Base-by-base conservation (phyloP, 2,797 vertebrate species). In the Falco berigora region DNA sequence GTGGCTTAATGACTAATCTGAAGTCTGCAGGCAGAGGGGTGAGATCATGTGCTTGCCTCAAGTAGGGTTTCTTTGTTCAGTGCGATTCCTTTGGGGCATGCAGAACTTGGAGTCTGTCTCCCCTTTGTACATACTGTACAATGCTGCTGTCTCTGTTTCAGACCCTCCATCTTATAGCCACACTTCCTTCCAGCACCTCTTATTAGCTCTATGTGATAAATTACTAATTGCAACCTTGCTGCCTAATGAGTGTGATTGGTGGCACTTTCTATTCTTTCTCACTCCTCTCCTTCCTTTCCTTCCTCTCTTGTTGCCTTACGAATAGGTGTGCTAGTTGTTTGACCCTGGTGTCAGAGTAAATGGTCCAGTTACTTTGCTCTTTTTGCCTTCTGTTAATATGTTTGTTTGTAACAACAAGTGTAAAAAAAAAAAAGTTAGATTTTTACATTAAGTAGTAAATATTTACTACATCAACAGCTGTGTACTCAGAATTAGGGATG, bases 1-100 rank as follows among this genome's bases (percentile, higher is more conserved):
- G 92, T 95, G 81, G 46, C 34, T 94, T 94, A 92, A 93, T 86
- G 88, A 85, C 80, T 90, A 72, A 93, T 93, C 34, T 90, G 50
- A 93, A 96, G 78, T 66, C 94, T 72, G 64, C 53, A 80, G 77
- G 46, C 93, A 77, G 58, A 95, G 56, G 8, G 27, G 58, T 68
- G 84, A 85, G 74, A 85, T 95, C 81, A 91, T 71, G 64, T 82
- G 38, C 44, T 67, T 67, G 84, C 84, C 67, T 88, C 77, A 58
- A 92, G 86, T 74, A 63, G 47, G n/a, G 47, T 84, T 86, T 86
- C 92, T 97, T 96, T 95, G 93, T 95, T 95, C 34, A 4, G 24
- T 21, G 25, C 1, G 4, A 66, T 77, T 90, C 93, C 79, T 79
- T 53, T 73, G 90, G 83, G 90, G 38, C 38, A 53, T 1, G 1